Evolutionary conservation across 2,113 vertebrate genomes (phyloP).

Genomic region (Ochotona curzoniae): DNA sequence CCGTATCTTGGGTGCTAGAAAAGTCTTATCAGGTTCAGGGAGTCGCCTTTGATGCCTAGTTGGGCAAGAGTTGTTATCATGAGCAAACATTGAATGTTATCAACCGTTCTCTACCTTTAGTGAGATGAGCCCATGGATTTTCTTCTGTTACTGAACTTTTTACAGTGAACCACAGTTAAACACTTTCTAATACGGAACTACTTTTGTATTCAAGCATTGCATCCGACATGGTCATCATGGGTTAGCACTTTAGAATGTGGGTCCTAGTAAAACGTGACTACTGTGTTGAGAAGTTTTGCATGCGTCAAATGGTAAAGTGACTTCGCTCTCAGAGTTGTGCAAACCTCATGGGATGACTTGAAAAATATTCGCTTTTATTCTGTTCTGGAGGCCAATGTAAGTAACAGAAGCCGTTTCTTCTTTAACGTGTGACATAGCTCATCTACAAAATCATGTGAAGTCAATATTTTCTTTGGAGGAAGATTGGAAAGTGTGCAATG

Average conservation of each 20-base stretch:
- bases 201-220: background rate
- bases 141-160: conserved; percentile 26
- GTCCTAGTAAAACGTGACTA: background rate
- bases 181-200: background rate
- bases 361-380: background rate
- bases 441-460: conserved; percentile 14
- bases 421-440: background rate
- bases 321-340: background rate
- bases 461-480: conserved; percentile 3
- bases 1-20: background rate
- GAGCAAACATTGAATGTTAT: conserved; percentile 33
- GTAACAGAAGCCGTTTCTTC: conserved; percentile 13
- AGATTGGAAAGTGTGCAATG: background rate
- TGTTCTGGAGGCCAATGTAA: background rate
- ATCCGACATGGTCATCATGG: background rate
- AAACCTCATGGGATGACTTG: background rate
- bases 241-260: background rate
- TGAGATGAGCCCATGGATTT: background rate
- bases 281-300: background rate
- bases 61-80: conserved; percentile 24
- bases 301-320: background rate
- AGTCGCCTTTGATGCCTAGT: conserved; percentile 31
- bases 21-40: conserved; percentile 3
- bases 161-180: background rate
- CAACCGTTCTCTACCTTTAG: background rate